Evolutionary conservation across 2,113 vertebrate species (phyloP), one percentile per base, ranked within the genome.

Genomic region (Colius striatus): DNA sequence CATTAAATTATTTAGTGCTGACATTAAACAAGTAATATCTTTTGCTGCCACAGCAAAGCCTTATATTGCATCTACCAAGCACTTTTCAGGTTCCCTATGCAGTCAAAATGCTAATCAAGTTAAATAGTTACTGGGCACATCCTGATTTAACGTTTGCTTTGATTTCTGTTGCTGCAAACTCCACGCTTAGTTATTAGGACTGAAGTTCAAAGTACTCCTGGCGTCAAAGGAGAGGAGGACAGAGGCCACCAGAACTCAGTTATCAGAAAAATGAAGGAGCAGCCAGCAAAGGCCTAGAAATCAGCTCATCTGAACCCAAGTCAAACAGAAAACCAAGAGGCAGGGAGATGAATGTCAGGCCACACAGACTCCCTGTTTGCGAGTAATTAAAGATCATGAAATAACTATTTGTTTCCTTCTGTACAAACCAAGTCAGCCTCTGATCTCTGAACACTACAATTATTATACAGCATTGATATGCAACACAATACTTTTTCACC

Each of bases 11-110:
- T 92, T 90, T 96, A 97, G 91, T 68, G 91, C 94, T 94, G 93
- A 71, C 88, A 95, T 96, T 94, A 96, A 94, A 86, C 90, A 94
- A 93, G 83, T 65, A 95, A 88, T 93, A 96, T 67, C 55, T 84
- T 95, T 48, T 87, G 81, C 80, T 94, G 88, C 48, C 65, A 55
- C 77, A 54, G 77, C 74, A 81, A 86, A 91, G 57, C 57, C 68
- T 88, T 86, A 58, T 48, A 84, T 75, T 86, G 65, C 83, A 95
- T 63, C 85, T 63, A 32, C 51, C 68, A 88, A 79, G 63, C 54
- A 90, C 67, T 93, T 85, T 60, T 71, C 72, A 77, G 75, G 41
- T 73, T 88, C 75, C 85, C 53, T 81, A n/a, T 45, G 51, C 76
- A 90, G 72, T 84, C 57, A 86, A 95, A 96, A 96, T 80, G 63